Evolutionary conservation across 2,888 invertebrate species (phyloP), one percentile per base, ranked within the genome.

Genomic region (Andrena camellia): DNA sequence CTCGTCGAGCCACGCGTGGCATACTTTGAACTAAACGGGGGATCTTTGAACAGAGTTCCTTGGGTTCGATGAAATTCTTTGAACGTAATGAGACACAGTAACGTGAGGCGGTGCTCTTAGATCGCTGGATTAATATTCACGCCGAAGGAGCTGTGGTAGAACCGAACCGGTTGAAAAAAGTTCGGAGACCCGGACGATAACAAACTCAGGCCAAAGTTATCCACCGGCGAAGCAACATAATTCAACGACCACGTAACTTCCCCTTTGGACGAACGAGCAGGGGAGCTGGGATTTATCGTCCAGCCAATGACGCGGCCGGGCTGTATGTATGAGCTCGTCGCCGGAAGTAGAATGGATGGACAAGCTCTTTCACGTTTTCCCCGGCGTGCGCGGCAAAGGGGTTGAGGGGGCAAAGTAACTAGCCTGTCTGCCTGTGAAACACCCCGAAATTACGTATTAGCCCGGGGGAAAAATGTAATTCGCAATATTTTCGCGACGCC

Each of bases 271-370:
- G 80, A 67, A 35, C 66, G 70, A 78, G 70, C 78, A 71, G 48
- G 48, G 52, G 59, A 60, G 50, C 13, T 54, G 80, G 80, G 35
- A 80, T 78, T 80, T 80, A 80, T 84, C 83, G 83, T 78, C 42
- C 63, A 68, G 35, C 81, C 83, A 83, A 77, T 83, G 77, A 81
- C 81, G 77, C 71, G 62, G 35, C 70, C 31, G 42, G 54, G 23
- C 35, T 54, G 52, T 70, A 42, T 60, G 78, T 73, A 60, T 68
- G 78, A 70, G 75, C 66, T 85, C 85, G 81, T 75, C 79, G 68
- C 67, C 79, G 86, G 83, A 85, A 85, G 75, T 76, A 63, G 80
- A 73, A 86, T 86, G 80, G 86, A 85, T 83, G 80, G 86, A 66
- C 86, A 72, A 48, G 72, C 83, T 80, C 86, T 83, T 83, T 83